A percentile compares a stretch with the other conserved stretches of the same genome.
These are phyloP conservation scores for Sorex araneus DNA, from an alignment of 2,113 vertebrate species.

Conservation along the genomic window DNA sequence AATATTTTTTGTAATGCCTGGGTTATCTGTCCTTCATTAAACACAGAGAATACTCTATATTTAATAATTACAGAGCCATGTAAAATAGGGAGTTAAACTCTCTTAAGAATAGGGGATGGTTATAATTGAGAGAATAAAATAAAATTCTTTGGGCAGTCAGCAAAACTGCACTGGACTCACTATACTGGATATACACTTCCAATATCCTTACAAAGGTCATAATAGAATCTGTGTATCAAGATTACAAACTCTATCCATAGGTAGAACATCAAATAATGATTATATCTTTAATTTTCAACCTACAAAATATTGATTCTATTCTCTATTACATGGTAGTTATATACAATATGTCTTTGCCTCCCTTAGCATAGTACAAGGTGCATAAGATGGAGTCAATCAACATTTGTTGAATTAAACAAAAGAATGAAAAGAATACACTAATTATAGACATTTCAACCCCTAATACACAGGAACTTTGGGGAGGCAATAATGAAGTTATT, in stretches of 20 bases:
- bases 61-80: neutral
- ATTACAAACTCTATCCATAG: neutral
- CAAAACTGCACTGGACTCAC: neutral
- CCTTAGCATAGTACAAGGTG: neutral
- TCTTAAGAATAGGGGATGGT: neutral
- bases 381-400: neutral
- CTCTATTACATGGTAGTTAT: neutral
- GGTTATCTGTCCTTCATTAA: neutral
- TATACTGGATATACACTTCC: neutral
- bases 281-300: neutral
- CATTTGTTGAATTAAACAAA: neutral
- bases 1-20: neutral
- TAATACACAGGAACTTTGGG: neutral
- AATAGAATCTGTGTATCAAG: neutral
- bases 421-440: neutral
- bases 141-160: neutral
- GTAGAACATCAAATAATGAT: neutral
- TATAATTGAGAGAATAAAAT: neutral
- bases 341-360: neutral
- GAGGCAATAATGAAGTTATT: neutral
- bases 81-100: neutral
- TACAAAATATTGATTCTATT: neutral
- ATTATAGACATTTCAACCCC: neutral
- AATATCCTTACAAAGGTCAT: neutral
- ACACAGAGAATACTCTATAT: neutral